Percentiles rank a stretch among this genome's conserved stretches.
These are phyloP conservation scores for Acanthosoma haemorrhoidale DNA, from an alignment of 2,888 invertebrate genomes.

Conservation along the genomic window DNA sequence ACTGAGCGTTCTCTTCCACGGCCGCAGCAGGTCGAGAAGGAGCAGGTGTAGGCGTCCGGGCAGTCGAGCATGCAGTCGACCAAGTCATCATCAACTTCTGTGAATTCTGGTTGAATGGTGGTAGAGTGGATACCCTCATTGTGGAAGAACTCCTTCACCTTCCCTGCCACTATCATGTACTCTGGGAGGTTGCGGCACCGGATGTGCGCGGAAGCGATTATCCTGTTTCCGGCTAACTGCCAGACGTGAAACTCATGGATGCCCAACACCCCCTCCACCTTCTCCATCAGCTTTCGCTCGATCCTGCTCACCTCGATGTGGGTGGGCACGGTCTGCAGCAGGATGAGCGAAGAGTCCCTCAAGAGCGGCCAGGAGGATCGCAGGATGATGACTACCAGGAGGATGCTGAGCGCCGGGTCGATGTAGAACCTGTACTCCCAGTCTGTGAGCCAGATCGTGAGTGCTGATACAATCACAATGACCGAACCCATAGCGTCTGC, in stretches of 20 bases:
- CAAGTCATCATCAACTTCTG: slow-evolving; percentile 60
- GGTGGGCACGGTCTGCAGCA: slow-evolving; percentile 94
- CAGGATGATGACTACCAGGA: slow-evolving; percentile 79
- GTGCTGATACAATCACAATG: slow-evolving; percentile 81
- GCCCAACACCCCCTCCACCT: slow-evolving; percentile 89
- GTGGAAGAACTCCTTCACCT: slow-evolving; percentile 95
- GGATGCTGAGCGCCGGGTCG: slow-evolving; percentile 88
- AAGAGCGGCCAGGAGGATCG: slow-evolving; percentile 90
- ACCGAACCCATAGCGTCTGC: slow-evolving; percentile 95
- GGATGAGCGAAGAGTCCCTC: slow-evolving; percentile 87
- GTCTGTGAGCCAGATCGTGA: slow-evolving; percentile 45
- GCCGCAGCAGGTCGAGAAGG: slow-evolving; percentile 76
- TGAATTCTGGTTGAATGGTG: slow-evolving; percentile 96
- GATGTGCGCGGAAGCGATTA: slow-evolving; percentile 95
- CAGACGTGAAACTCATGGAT: slow-evolving; percentile 98
- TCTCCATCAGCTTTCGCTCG: slow-evolving; percentile 75
- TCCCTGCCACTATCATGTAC: slow-evolving; percentile 94
- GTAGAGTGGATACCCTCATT: slow-evolving; percentile 98
- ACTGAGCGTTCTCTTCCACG: not conserved
- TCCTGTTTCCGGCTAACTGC: slow-evolving; percentile 94
- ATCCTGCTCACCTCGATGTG: slow-evolving; percentile 87
- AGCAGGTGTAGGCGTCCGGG: slow-evolving; percentile 78
- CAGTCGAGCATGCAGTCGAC: slow-evolving; percentile 76
- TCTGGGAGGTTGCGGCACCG: slow-evolving; percentile 89
- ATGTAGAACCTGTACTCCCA: slow-evolving; percentile 67